Conservation (phyloP, 2,113 vertebrate genomes). For the Tichodroma muraria region DNA sequence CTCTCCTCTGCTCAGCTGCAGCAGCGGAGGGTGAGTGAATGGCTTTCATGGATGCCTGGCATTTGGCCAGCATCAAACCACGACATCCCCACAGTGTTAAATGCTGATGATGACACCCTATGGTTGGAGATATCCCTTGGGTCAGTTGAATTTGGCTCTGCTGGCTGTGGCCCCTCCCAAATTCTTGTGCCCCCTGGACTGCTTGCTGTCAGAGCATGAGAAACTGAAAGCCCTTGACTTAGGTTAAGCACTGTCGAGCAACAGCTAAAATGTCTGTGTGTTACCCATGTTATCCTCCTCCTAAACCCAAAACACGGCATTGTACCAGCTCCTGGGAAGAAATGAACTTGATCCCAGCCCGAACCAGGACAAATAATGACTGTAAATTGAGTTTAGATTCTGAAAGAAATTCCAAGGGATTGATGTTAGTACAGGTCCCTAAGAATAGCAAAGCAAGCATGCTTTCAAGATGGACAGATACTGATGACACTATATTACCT, state of each 20-base stretch:
- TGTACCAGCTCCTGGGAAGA: not conserved
- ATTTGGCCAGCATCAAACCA: not conserved
- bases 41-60: not conserved
- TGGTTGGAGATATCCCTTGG: not conserved
- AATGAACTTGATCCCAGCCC: not conserved
- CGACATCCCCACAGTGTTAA: fast-evolving
- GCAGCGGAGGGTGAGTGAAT: not conserved
- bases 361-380: not conserved
- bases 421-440: not conserved
- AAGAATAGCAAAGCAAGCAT: not conserved
- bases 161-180: not conserved
- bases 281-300: not conserved
- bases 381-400: not conserved
- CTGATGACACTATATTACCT: fast-evolving
- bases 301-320: not conserved
- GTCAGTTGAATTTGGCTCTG: not conserved
- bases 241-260: not conserved
- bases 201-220: not conserved
- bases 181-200: not conserved
- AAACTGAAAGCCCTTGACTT: not conserved
- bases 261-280: not conserved
- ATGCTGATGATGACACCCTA: not conserved
- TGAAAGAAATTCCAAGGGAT: not conserved
- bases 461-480: not conserved
- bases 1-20: not conserved